Conservation (phyloP, 2,113 vertebrate genomes). For the Gobiocypris rarus region DNA sequence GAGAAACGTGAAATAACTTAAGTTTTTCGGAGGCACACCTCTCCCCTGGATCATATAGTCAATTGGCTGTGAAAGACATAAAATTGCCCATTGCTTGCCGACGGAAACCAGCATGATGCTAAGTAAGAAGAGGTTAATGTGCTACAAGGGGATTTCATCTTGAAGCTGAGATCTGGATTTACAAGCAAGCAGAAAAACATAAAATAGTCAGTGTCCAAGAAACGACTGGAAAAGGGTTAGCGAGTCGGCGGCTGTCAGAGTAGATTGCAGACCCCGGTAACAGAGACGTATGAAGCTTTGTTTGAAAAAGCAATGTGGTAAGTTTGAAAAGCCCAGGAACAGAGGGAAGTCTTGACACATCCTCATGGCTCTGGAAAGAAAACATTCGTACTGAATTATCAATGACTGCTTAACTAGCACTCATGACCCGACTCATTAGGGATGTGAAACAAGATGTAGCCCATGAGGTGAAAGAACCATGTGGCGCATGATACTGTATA, state of each 20-base stretch:
- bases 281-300: conserved; percentile 44
- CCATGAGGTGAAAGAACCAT: conserved; percentile 22
- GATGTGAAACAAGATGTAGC: conserved; percentile 36
- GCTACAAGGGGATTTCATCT: conserved; percentile 63
- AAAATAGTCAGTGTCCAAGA: conserved; percentile 35
- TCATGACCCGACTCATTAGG: conserved; percentile 46
- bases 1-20: conserved; percentile 41
- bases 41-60: conserved; percentile 56
- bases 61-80: conserved; percentile 72
- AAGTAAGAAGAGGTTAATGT: conserved; percentile 60
- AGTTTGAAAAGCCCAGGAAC: conserved; percentile 9
- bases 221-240: conserved; percentile 23
- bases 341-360: conserved; percentile 29
- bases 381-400: conserved; percentile 31
- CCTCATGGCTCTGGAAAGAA: background rate
- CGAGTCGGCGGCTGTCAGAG: conserved; percentile 21
- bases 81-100: conserved; percentile 68
- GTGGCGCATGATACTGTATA: conserved; percentile 6
- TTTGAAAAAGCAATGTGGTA: conserved; percentile 13
- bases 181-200: conserved; percentile 61
- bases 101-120: conserved; percentile 54
- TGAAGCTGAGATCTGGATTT: conserved; percentile 52
- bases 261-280: conserved; percentile 24
- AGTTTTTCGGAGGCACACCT: conserved; percentile 39
- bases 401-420: conserved; percentile 30